phyloP scores from a whole-genome alignment of 2,888 invertebrate species.

The Ferdinandea cuprea region DNA sequence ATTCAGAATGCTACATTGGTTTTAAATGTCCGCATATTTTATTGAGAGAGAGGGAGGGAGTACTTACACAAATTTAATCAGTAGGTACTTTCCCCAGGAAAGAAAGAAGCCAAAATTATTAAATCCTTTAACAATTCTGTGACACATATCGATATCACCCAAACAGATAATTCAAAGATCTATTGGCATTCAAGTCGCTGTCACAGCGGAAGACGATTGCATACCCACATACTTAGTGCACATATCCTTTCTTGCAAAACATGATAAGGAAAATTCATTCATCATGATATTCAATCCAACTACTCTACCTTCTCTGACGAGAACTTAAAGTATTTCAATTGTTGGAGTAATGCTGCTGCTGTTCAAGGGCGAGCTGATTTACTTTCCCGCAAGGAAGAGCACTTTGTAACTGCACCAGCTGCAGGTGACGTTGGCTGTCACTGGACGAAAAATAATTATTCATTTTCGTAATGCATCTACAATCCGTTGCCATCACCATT shows the following conservation, averaged over 20 bases:
- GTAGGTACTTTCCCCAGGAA: too few relatives aligned
- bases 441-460: conserved; percentile 32
- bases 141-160: too few relatives aligned
- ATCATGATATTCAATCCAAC: conserved; percentile 6
- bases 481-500: conserved; percentile 37
- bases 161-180: too few relatives aligned
- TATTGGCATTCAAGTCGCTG: not conserved
- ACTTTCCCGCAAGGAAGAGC: not conserved
- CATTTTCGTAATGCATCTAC: conserved; percentile 37
- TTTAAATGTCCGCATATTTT: too few relatives aligned
- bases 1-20: too few relatives aligned
- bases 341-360: not conserved
- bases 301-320: conserved; percentile 3
- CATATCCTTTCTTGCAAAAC: conserved; percentile 5
- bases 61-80: too few relatives aligned
- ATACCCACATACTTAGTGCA: not conserved
- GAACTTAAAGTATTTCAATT: conserved; percentile 14
- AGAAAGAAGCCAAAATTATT: too few relatives aligned
- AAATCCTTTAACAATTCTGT: too few relatives aligned
- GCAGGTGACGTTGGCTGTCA: conserved; percentile 32
- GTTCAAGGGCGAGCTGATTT: not conserved
- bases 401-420: conserved; percentile 25
- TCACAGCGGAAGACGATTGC: too few relatives aligned
- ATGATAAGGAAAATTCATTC: conserved; percentile 15
- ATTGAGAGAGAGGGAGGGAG: too few relatives aligned